Percentiles rank a stretch among this genome's conserved stretches.
Conservation (phyloP, 2,113 vertebrate species). For the Bambusicola thoracicus region DNA sequence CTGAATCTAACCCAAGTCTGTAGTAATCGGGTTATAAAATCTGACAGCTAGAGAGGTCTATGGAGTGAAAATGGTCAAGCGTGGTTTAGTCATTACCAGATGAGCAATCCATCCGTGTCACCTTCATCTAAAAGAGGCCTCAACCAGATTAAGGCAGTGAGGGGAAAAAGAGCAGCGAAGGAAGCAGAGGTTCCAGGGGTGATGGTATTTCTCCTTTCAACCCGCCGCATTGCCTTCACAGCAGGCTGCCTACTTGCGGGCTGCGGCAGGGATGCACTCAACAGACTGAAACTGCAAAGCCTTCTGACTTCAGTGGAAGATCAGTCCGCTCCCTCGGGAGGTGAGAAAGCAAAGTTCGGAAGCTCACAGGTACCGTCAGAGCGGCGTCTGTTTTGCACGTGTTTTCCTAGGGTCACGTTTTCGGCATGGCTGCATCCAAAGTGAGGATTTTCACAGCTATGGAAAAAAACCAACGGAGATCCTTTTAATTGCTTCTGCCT, state of each 20-base stretch:
- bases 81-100: not conserved
- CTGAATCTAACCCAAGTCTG: constrained; percentile 39
- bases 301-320: too few relatives aligned
- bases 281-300: too few relatives aligned
- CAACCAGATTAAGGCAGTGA: not conserved
- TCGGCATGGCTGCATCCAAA: not conserved
- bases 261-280: too few relatives aligned
- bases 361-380: too few relatives aligned
- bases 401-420: not conserved
- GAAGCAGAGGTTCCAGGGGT: not conserved
- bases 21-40: constrained; percentile 57
- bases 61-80: not conserved
- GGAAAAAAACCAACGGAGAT: not conserved
- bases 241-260: too few relatives aligned
- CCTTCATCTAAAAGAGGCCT: not conserved
- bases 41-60: not conserved
- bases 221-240: not conserved
- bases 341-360: too few relatives aligned
- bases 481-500: not conserved
- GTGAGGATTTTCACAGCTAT: not conserved
- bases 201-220: not conserved
- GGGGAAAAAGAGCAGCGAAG: not conserved
- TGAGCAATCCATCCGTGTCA: not conserved
- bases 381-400: too few relatives aligned
- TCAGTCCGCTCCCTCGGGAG: too few relatives aligned